A percentile compares a stretch with the other conserved stretches of the same genome.
Conservation (phyloP, 1,140 invertebrate genomes). For the Pseudomyrmex dendroicus region DNA sequence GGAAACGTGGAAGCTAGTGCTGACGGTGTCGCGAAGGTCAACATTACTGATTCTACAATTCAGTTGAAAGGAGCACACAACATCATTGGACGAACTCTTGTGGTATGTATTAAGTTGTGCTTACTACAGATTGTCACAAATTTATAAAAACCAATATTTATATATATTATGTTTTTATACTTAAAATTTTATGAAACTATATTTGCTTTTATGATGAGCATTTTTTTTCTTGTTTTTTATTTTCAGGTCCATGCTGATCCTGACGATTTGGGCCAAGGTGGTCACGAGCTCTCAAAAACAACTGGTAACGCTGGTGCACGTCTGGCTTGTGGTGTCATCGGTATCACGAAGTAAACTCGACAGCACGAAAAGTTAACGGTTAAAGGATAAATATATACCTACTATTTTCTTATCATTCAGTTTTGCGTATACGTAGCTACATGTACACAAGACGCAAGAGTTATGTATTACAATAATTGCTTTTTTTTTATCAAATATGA, state of each 20-base stretch:
- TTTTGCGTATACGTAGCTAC: conserved; percentile 5
- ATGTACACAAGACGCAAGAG: conserved; percentile 13
- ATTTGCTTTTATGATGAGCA: conserved; percentile 4
- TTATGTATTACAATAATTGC: conserved; percentile 32
- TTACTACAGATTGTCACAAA: not conserved
- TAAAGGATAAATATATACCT: conserved; percentile 1
- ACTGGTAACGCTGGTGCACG: conserved; percentile 99
- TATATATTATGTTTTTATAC: not conserved
- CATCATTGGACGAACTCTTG: conserved; percentile 95
- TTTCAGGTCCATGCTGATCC: conserved; percentile 93
- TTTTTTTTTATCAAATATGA: conserved; percentile 7
- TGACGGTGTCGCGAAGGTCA: conserved; percentile 91
- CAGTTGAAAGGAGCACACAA: conserved; percentile 91
- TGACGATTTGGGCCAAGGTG: conserved; percentile 97
- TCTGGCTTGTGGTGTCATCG: conserved; percentile 99
- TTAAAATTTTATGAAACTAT: not conserved
- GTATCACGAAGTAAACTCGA: conserved; percentile 88
- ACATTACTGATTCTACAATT: conserved; percentile 91
- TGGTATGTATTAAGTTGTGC: conserved; percentile 85
- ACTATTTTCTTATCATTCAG: conserved; percentile 44
- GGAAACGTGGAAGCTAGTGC: conserved; percentile 93
- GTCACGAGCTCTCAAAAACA: conserved; percentile 96
- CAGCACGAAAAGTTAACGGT: not conserved
- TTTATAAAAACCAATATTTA: not conserved
- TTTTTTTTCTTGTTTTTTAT: conserved; percentile 16